Evolutionary conservation across 2,113 vertebrate genomes (phyloP).

Genomic region (Alaudala cheleensis): DNA sequence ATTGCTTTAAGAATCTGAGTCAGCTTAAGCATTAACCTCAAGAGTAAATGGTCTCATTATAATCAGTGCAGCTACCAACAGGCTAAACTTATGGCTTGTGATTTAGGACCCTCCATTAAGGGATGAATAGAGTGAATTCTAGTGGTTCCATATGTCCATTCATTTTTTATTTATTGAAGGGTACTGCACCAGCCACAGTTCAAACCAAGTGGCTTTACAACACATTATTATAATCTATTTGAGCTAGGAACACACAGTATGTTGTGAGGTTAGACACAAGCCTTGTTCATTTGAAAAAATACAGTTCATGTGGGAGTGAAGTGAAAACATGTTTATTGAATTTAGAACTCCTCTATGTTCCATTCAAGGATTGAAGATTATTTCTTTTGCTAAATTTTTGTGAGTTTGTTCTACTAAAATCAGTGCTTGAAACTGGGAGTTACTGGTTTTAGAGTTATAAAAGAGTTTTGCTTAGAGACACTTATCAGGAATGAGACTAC

Average conservation of each 20-base stretch:
- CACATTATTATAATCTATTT: neutral
- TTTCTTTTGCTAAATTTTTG: neutral
- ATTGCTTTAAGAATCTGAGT: conserved; percentile 23
- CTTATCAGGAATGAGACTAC: neutral
- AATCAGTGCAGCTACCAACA: conserved; percentile 37
- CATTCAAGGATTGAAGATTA: neutral
- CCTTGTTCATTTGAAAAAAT: neutral
- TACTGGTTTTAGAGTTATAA: neutral
- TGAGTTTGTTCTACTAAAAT: neutral
- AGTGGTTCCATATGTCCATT: conserved; percentile 49
- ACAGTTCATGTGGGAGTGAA: neutral
- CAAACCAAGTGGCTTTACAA: conserved; percentile 1
- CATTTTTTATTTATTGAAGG: conserved; percentile 26
- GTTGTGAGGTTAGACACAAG: neutral
- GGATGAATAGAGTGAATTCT: conserved; percentile 19
- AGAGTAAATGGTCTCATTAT: conserved; percentile 49
- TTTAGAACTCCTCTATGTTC: neutral
- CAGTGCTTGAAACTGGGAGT: neutral
- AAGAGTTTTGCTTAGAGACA: neutral
- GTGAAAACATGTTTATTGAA: neutral
- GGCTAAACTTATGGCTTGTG: neutral
- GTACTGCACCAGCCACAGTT: neutral
- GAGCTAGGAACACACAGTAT: neutral
- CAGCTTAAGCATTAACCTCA: conserved; percentile 30
- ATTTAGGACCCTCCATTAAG: conserved; percentile 28